Evolutionary conservation across 2,113 vertebrate species (phyloP).

Genomic region (Actenoides lindsayi): DNA sequence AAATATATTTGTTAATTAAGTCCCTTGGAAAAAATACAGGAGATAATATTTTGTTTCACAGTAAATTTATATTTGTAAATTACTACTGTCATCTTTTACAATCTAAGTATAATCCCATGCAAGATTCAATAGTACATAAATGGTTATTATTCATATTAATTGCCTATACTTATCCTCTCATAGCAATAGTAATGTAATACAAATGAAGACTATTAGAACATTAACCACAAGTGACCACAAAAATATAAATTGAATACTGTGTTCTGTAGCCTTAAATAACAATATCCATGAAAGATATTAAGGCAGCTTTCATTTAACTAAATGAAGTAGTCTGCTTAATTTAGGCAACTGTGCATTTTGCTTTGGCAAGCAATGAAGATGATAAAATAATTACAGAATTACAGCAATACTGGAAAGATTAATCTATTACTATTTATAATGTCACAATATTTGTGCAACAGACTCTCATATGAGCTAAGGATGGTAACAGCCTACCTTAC

Average conservation of each 20-base stretch:
- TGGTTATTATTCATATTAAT: neutral
- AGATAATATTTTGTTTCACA: neutral
- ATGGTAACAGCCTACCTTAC: neutral
- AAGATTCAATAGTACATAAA: neutral
- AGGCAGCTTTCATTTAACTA: constrained; percentile 1
- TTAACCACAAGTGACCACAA: neutral
- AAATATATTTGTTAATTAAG: neutral
- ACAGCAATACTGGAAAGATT: neutral
- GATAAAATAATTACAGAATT: neutral
- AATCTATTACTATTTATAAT: neutral
- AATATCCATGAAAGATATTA: neutral
- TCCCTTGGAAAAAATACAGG: neutral
- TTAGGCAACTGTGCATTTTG: neutral
- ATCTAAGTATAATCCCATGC: neutral
- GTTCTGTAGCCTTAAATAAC: neutral
- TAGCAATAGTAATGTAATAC: neutral
- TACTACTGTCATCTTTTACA: neutral
- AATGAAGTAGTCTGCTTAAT: neutral
- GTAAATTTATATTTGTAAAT: neutral
- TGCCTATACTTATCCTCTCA: neutral
- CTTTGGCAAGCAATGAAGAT: neutral
- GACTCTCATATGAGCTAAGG: neutral
- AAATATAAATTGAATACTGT: neutral
- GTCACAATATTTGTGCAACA: neutral
- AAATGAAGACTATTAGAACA: neutral